phyloP scores from a whole-genome alignment of 1,140 invertebrate species.

The Neodiprion lecontei region DNA sequence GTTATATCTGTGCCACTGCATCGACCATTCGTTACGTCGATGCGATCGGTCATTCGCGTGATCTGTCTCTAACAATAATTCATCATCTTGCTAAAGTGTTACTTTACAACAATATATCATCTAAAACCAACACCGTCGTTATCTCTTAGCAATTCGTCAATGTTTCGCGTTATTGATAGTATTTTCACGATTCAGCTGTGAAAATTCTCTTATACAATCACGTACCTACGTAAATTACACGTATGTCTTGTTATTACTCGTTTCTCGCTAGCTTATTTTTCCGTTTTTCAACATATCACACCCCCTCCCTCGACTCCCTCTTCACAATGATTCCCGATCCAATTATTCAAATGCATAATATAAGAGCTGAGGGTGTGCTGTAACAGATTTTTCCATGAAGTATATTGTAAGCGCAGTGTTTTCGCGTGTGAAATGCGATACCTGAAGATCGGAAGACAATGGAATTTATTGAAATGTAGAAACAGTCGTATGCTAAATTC shows the following conservation, averaged over 20 bases:
- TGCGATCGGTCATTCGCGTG: neutral
- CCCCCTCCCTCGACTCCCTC: too few species aligned
- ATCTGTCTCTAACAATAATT: neutral
- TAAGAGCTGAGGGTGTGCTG: too few species aligned
- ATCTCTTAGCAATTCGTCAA: slow-evolving; percentile 7
- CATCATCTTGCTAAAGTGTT: neutral
- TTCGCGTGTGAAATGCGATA: too few species aligned
- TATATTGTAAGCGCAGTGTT: too few species aligned
- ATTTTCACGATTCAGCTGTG: neutral
- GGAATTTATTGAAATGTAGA: too few species aligned
- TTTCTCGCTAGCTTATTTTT: neutral
- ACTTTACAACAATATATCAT: neutral
- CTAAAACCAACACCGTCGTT: neutral
- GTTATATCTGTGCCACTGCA: neutral
- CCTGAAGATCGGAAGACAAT: too few species aligned
- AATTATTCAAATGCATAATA: too few species aligned
- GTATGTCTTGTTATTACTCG: neutral
- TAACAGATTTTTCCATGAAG: too few species aligned
- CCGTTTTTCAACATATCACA: neutral
- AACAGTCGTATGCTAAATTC: too few species aligned
- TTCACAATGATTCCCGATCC: too few species aligned
- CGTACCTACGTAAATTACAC: neutral
- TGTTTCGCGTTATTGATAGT: neutral
- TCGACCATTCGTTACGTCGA: neutral
- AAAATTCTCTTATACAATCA: neutral